A percentile compares a stretch with the other conserved stretches of the same genome.
phyloP scores from a whole-genome alignment of 2,888 invertebrate genomes.

The Hemithea aestivaria region DNA sequence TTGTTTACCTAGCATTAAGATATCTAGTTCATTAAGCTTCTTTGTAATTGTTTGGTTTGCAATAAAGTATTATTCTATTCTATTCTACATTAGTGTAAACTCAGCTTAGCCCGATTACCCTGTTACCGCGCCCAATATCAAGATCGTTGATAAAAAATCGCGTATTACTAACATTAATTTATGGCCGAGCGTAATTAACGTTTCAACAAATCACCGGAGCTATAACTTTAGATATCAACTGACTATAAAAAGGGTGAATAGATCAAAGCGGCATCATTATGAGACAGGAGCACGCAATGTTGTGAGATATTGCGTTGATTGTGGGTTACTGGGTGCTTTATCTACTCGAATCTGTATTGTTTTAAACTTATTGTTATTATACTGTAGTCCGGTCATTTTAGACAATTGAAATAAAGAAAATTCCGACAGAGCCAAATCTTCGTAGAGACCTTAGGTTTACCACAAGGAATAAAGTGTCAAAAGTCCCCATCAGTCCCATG shows the following conservation, averaged over 20 bases:
- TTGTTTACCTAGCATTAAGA: no score
- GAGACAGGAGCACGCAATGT: slow-evolving; percentile 43
- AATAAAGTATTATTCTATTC: no score
- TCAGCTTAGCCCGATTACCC: no score
- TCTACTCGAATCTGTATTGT: slow-evolving; percentile 26
- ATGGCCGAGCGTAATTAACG: slow-evolving; percentile 63
- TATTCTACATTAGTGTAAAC: no score
- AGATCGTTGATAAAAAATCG: slow-evolving; percentile 47
- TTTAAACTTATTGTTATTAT: not conserved
- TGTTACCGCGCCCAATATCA: slow-evolving; percentile 27
- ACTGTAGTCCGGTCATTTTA: no score
- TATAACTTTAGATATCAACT: slow-evolving; percentile 52
- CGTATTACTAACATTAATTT: slow-evolving; percentile 58
- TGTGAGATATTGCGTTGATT: slow-evolving; percentile 33
- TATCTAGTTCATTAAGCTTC: no score
- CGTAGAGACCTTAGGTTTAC: no score
- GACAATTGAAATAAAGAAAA: no score
- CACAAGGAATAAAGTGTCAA: no score
- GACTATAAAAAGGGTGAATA: slow-evolving; percentile 34
- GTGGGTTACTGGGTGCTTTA: slow-evolving; percentile 22
- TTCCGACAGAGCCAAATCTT: no score
- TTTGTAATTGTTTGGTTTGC: no score
- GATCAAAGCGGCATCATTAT: slow-evolving; percentile 43
- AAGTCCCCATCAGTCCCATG: no score
- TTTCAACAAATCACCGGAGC: slow-evolving; percentile 65